Conservation (phyloP, 2,888 invertebrate genomes). For the Lasius fuliginosus region DNA sequence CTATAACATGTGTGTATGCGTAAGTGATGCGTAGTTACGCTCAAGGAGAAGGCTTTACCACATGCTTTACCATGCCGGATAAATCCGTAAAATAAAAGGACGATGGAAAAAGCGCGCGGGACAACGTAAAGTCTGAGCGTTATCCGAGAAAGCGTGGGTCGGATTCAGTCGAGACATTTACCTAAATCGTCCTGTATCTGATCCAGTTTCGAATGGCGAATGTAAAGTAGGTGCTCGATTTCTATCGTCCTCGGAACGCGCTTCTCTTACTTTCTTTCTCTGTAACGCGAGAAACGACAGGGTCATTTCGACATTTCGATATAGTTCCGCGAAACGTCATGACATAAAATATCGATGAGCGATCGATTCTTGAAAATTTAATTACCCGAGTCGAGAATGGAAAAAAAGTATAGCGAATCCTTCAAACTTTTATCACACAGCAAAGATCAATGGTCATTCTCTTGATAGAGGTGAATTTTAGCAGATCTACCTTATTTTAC, state of each 20-base stretch:
- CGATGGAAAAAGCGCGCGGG: conserved; percentile 28
- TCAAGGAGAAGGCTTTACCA: conserved; percentile 3
- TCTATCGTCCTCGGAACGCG: conserved; percentile 19
- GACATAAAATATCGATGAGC: conserved; percentile 37
- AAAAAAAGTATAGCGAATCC: conserved; percentile 6
- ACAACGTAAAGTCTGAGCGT: conserved; percentile 47
- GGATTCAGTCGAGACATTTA: conserved; percentile 49
- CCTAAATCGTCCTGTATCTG: conserved; percentile 56
- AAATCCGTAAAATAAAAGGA: conserved; percentile 44
- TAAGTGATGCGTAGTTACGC: conserved; percentile 2
- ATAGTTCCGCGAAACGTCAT: conserved; percentile 19
- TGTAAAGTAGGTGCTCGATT: conserved; percentile 54
- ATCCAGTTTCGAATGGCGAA: conserved; percentile 56
- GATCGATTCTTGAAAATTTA: conserved; percentile 71
- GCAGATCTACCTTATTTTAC: conserved; percentile 47
- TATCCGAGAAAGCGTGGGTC: conserved; percentile 44
- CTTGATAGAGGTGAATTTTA: conserved; percentile 47
- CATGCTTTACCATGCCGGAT: no score
- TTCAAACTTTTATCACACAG: conserved; percentile 24
- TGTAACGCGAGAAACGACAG: conserved; percentile 20
- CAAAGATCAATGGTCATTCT: conserved; percentile 41
- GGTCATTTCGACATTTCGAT: conserved; percentile 47
- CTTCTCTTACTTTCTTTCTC: conserved; percentile 3
- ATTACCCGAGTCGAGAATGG: conserved; percentile 57
- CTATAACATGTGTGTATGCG: neutral